phyloP scores from a whole-genome alignment of 1,140 invertebrate genomes.

The Monomorium pharaonis region DNA sequence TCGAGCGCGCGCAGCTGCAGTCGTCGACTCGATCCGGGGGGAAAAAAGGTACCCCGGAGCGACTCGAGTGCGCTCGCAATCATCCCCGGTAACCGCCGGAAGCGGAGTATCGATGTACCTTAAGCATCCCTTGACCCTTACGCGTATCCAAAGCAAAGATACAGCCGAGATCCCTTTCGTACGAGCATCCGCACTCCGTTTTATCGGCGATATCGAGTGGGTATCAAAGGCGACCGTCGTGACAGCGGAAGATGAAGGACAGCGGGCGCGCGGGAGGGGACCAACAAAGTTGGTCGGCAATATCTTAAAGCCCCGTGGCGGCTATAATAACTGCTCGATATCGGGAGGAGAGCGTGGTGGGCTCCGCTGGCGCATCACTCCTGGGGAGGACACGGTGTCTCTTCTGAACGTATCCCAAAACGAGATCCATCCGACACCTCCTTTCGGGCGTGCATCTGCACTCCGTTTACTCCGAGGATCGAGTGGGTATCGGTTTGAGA shows the following conservation, averaged over 20 bases:
- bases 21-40: not conserved
- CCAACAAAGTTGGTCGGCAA: not conserved
- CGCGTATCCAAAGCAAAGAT: slow-evolving; percentile 25
- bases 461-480: slow-evolving; percentile 31
- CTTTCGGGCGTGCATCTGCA: slow-evolving; percentile 5
- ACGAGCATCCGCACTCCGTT: slow-evolving; percentile 40
- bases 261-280: not conserved
- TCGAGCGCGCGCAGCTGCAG: not conserved
- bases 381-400: not conserved
- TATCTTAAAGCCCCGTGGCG: not conserved
- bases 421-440: not conserved
- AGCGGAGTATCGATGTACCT: slow-evolving; percentile 14
- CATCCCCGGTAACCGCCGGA: slow-evolving; percentile 3
- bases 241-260: slow-evolving; percentile 17
- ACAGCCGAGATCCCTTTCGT: slow-evolving; percentile 8
- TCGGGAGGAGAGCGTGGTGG: not conserved
- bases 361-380: not conserved
- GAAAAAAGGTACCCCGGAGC: not conserved
- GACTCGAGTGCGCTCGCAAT: not conserved
- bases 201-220: slow-evolving; percentile 21
- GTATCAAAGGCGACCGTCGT: slow-evolving; percentile 9
- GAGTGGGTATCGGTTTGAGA: slow-evolving; percentile 32
- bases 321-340: slow-evolving; percentile 22
- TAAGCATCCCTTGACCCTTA: slow-evolving; percentile 39
- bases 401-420: not conserved